Base-by-base conservation (phyloP, 2,888 invertebrate species). In the Noctua janthe region DNA sequence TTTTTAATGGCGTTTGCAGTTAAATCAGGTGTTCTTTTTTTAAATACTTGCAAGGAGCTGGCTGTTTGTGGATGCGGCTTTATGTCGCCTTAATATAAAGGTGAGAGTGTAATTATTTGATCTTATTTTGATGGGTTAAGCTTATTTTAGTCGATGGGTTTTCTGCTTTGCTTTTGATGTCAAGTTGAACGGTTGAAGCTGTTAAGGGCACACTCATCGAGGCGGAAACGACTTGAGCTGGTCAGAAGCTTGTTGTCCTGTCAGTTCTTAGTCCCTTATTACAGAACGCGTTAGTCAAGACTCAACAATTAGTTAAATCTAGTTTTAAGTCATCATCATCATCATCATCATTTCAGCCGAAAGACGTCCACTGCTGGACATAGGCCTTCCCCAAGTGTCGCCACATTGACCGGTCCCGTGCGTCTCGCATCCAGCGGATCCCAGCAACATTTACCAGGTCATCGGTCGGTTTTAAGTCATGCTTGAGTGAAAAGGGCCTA, bases 1-100 rank as follows among this genome's bases (percentile, higher is more conserved):
- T 96, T 96, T 95, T 93, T 94, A 94, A 95, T 93, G 92, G 94
- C 91, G 92, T 94, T 94, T 93, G 90, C 90, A 87, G 88, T 89
- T 90, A 87, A 91, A 90, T 86, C 82, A 76, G 74, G 82, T 88
- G 81, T 83, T 87, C 81, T 80, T 89, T 89, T 87, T 71, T 59
- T 62, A 67, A 74, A 81, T 83, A 69, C 78, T 49, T 69, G 73
- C 49, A 54, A 1, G 62, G 11, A 71, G 59, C 29, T 23, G 43
- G 49, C 15, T 71, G 59, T 62, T 35, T 56, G 47, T 76, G 76
- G 20, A 81, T 62, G 66, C 59, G 39, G 43, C 39, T 73, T 80
- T 59, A 23, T 51, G 29, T 64, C 15, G 8, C 17, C 64, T 35
- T 35, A 1, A 8, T 64, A 35, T 10, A 20, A 62, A 17, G 20